phyloP scores from a whole-genome alignment of 2,888 invertebrate genomes.

The Psococerastis gibbosa region DNA sequence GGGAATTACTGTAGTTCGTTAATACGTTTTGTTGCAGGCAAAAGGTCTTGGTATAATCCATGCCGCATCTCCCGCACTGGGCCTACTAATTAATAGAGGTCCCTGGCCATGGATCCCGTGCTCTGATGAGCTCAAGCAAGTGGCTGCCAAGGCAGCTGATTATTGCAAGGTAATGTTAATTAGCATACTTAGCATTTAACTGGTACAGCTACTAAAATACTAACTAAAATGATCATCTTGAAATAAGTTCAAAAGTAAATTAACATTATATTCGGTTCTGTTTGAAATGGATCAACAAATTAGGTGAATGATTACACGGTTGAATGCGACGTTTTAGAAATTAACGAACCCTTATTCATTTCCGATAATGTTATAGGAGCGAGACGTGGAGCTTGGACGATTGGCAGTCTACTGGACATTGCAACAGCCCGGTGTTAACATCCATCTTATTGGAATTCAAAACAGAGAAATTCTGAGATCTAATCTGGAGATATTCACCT shows the following conservation, averaged over 20 bases:
- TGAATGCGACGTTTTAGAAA: no score
- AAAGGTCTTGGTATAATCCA: slow-evolving; percentile 62
- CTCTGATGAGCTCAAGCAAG: slow-evolving; percentile 35
- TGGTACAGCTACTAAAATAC: not conserved
- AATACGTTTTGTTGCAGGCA: slow-evolving; percentile 27
- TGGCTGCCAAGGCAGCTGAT: slow-evolving; percentile 39
- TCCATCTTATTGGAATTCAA: slow-evolving; percentile 61
- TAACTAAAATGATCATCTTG: not conserved
- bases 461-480: slow-evolving; percentile 37
- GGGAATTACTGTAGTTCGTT: no score
- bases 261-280: no score
- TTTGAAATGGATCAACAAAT: no score
- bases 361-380: slow-evolving; percentile 31
- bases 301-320: no score
- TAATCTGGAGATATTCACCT: slow-evolving; percentile 41
- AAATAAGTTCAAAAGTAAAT: no score
- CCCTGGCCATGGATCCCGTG: slow-evolving; percentile 72
- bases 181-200: no score
- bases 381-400: slow-evolving; percentile 46
- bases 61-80: slow-evolving; percentile 66
- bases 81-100: slow-evolving; percentile 54
- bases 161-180: slow-evolving; percentile 49
- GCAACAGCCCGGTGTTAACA: slow-evolving; percentile 38
- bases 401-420: slow-evolving; percentile 48
- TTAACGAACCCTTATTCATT: no score